phyloP scores from a whole-genome alignment of 2,888 invertebrate genomes.

The Eristalinus sepulchralis region DNA sequence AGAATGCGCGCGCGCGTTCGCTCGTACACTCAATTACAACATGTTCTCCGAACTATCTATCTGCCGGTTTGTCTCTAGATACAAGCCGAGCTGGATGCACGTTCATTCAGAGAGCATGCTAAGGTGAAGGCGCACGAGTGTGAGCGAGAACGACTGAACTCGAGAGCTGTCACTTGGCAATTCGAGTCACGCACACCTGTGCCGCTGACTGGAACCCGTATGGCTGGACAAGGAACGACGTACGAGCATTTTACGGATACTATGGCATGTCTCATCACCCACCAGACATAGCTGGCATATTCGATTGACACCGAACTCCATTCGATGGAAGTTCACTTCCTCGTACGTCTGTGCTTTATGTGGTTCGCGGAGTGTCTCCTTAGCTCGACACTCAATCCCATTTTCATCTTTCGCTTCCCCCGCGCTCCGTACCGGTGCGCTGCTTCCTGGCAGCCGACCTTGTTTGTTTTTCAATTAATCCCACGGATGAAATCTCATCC shows the following conservation, averaged over 20 bases:
- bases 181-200: slow-evolving; percentile 64
- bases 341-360: slow-evolving; percentile 27
- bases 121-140: too few relatives aligned
- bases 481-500: slow-evolving; percentile 28
- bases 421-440: not conserved
- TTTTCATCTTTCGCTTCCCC: not conserved
- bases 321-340: slow-evolving; percentile 69
- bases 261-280: slow-evolving; percentile 49
- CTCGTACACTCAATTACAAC: slow-evolving; percentile 59
- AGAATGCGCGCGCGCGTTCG: slow-evolving; percentile 8
- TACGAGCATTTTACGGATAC: not conserved
- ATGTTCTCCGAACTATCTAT: slow-evolving; percentile 38
- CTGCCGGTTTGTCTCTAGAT: not conserved
- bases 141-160: not conserved
- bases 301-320: slow-evolving; percentile 64
- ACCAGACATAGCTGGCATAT: slow-evolving; percentile 62
- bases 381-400: slow-evolving; percentile 1
- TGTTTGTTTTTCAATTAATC: slow-evolving; percentile 47
- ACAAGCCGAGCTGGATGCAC: not conserved
- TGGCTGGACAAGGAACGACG: not conserved
- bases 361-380: slow-evolving; percentile 22
- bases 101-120: slow-evolving; percentile 6
- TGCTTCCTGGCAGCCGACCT: not conserved
- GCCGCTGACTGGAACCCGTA: not conserved
- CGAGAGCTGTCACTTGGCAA: not conserved